phyloP scores from a whole-genome alignment of 2,888 invertebrate genomes.

The Achlya flavicornis region DNA sequence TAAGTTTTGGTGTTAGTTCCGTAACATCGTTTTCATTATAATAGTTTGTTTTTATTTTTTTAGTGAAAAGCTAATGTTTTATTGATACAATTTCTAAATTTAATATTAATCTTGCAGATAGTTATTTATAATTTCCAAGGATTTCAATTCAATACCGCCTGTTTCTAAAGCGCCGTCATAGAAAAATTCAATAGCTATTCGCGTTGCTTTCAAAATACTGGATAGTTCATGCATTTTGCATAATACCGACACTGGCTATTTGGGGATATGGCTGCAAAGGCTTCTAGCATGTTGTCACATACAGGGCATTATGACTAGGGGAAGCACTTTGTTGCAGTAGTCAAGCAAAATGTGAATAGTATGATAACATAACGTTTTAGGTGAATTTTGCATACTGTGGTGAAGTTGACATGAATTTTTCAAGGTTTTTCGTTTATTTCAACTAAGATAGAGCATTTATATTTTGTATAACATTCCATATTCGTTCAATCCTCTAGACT shows the following conservation, averaged over 20 bases:
- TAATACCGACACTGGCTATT: conserved; percentile 37
- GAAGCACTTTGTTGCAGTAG: conserved; percentile 2
- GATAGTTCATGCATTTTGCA: conserved; percentile 42
- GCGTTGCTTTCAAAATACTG: conserved; percentile 21
- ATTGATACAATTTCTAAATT: too few species aligned
- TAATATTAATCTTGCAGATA: neutral
- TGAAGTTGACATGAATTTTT: neutral
- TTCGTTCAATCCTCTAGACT: neutral
- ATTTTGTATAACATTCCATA: neutral
- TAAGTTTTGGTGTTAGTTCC: too few species aligned
- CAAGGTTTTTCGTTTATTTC: neutral
- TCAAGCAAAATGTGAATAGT: conserved; percentile 5
- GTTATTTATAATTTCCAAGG: neutral
- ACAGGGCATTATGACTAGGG: conserved; percentile 3
- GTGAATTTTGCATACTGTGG: neutral
- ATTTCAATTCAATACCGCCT: conserved; percentile 27
- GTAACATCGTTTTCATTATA: too few species aligned
- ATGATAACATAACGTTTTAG: neutral
- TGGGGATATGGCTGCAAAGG: conserved; percentile 20
- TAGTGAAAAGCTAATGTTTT: too few species aligned
- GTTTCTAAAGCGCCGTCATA: conserved; percentile 33
- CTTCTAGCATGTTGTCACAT: conserved; percentile 1
- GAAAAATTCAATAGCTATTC: conserved; percentile 22
- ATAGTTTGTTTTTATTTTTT: too few species aligned
- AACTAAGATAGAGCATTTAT: neutral